phyloP scores from a whole-genome alignment of 2,888 invertebrate genomes.

The Gryllus longicercus region DNA sequence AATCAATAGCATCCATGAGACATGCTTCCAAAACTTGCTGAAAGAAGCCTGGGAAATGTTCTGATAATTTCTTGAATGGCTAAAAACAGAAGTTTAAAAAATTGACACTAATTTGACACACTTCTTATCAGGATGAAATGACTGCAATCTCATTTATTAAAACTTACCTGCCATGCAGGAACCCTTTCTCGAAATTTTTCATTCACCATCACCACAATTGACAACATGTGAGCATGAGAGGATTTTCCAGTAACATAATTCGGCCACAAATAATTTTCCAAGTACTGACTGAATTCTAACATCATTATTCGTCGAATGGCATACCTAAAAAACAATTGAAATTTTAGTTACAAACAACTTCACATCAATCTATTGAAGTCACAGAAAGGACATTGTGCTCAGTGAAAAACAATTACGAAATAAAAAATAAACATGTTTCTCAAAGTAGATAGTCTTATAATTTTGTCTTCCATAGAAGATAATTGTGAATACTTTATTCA shows the following conservation, averaged over 20 bases:
- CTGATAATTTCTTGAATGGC: slow-evolving; percentile 73
- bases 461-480: too few relatives aligned
- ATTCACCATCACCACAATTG: slow-evolving; percentile 97
- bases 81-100: slow-evolving; percentile 44
- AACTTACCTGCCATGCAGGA: slow-evolving; percentile 83
- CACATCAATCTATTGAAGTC: background rate
- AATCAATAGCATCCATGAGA: slow-evolving; percentile 57
- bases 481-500: too few relatives aligned
- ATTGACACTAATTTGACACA: background rate
- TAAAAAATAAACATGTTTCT: too few relatives aligned
- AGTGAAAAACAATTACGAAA: too few relatives aligned
- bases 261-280: slow-evolving; percentile 97
- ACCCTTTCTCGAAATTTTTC: slow-evolving; percentile 97
- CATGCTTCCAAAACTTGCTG: slow-evolving; percentile 74
- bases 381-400: too few relatives aligned
- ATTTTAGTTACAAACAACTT: background rate
- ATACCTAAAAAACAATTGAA: slow-evolving; percentile 53
- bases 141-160: background rate
- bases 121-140: background rate
- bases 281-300: slow-evolving; percentile 94
- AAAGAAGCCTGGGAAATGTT: slow-evolving; percentile 78
- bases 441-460: too few relatives aligned
- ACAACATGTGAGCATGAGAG: slow-evolving; percentile 86
- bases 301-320: slow-evolving; percentile 88
- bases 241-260: slow-evolving; percentile 77